These are phyloP conservation scores for Mythimna vitellina DNA, from an alignment of 2,888 invertebrate species.

Conservation along the genomic window DNA sequence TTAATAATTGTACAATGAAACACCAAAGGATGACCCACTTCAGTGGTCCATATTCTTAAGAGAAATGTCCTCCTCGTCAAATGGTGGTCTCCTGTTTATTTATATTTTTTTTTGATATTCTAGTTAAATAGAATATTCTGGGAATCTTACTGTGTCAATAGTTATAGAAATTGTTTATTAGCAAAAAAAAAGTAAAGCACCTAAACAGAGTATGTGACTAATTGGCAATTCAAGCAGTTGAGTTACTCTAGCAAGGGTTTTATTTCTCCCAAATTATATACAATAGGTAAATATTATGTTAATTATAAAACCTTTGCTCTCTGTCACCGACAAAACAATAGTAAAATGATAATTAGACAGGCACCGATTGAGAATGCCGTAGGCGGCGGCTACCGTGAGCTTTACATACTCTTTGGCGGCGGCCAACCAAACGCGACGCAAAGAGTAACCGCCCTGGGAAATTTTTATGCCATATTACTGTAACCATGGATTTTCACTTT, in stretches of 20 bases:
- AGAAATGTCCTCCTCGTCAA: neutral
- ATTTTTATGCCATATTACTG: conserved; percentile 17
- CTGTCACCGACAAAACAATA: conserved; percentile 50
- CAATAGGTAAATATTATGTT: conserved; percentile 19
- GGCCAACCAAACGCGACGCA: conserved; percentile 27
- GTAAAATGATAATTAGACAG: conserved; percentile 48
- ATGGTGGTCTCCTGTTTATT: neutral
- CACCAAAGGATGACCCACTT: neutral
- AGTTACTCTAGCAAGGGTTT: neutral
- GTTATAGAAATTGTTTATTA: neutral
- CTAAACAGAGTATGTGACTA: neutral
- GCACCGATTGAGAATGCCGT: conserved; percentile 23
- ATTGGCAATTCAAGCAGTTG: neutral
- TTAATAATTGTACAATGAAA: too few relatives aligned
- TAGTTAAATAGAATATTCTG: neutral
- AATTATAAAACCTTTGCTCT: conserved; percentile 53
- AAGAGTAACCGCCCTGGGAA: conserved; percentile 37
- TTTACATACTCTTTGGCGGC: too few relatives aligned
- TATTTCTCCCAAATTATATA: neutral
- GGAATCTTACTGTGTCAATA: neutral
- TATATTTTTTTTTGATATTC: neutral
- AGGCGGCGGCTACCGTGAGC: conserved; percentile 30
- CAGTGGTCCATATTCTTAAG: neutral
- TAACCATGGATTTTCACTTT: conserved; percentile 10
- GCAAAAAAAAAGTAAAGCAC: too few relatives aligned